Percentiles rank a stretch among this genome's conserved stretches.
phyloP scores from a whole-genome alignment of 2,888 invertebrate species.

The Polymixis flavicincta region DNA sequence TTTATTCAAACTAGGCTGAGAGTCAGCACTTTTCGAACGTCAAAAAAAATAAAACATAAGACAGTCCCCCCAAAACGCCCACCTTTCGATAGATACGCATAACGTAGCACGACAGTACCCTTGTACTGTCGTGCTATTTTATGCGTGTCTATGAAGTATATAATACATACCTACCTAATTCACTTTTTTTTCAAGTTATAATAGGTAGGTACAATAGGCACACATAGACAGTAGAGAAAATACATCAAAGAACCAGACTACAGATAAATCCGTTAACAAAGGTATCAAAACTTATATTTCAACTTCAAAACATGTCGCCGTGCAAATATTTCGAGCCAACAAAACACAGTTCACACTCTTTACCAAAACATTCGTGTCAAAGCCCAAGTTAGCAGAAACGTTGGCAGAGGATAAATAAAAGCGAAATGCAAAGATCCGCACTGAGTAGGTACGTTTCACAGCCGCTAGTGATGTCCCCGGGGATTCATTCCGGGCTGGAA shows the following conservation, averaged over 20 bases:
- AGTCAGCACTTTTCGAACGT: no score
- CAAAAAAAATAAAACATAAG: no score
- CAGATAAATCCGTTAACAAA: conserved; percentile 57
- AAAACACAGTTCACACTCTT: conserved; percentile 72
- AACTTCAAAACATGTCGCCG: conserved; percentile 55
- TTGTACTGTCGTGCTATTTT: neutral
- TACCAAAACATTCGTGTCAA: conserved; percentile 74
- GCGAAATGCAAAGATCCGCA: conserved; percentile 66
- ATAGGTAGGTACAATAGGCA: no score
- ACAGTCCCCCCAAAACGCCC: no score
- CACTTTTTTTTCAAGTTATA: neutral
- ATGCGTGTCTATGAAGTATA: neutral
- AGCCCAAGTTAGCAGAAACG: conserved; percentile 68
- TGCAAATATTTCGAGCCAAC: conserved; percentile 76
- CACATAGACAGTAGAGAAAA: neutral
- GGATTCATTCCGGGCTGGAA: conserved; percentile 65
- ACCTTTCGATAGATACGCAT: no score
- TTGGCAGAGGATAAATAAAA: conserved; percentile 73
- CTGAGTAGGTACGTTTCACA: conserved; percentile 51
- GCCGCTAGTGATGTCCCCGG: conserved; percentile 64
- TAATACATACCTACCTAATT: neutral
- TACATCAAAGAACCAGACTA: conserved; percentile 1
- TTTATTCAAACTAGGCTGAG: no score
- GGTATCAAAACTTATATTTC: conserved; percentile 47
- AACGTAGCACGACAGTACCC: no score